phyloP scores from a whole-genome alignment of 2,888 invertebrate genomes.

The Himalopsyche anomala region DNA sequence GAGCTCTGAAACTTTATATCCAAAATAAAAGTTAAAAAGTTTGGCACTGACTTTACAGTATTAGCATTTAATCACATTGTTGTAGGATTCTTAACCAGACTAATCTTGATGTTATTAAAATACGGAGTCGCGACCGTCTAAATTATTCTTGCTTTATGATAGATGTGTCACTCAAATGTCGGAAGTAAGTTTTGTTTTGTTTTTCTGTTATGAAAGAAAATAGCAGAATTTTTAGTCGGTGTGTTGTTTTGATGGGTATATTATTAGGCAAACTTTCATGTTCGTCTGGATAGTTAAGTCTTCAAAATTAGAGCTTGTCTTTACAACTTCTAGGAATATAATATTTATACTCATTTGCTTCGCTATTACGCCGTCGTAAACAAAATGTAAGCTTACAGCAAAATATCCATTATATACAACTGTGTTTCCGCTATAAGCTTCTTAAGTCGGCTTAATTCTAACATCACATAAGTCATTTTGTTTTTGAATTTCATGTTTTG shows the following conservation, averaged over 20 bases:
- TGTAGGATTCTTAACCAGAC: too few relatives aligned
- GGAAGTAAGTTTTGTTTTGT: neutral
- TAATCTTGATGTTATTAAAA: too few relatives aligned
- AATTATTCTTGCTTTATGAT: neutral
- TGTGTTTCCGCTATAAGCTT: neutral
- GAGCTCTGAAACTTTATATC: too few relatives aligned
- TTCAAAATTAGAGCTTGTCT: neutral
- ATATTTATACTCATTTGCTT: neutral
- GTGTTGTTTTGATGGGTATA: neutral
- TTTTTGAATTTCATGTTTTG: too few relatives aligned
- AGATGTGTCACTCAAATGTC: slow-evolving; percentile 1
- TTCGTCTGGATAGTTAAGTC: neutral
- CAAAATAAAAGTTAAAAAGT: too few relatives aligned
- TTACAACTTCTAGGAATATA: neutral
- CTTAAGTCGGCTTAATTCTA: too few relatives aligned
- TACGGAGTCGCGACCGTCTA: too few relatives aligned
- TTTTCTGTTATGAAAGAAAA: neutral
- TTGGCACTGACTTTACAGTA: too few relatives aligned
- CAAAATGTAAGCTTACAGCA: neutral
- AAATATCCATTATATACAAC: neutral
- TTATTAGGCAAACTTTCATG: neutral
- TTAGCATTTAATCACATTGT: too few relatives aligned
- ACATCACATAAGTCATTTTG: too few relatives aligned
- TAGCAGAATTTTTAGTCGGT: neutral
- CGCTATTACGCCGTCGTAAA: neutral